Evolutionary conservation across 2,797 vertebrate genomes (phyloP).

Genomic region (Oophaga sylvatica): DNA sequence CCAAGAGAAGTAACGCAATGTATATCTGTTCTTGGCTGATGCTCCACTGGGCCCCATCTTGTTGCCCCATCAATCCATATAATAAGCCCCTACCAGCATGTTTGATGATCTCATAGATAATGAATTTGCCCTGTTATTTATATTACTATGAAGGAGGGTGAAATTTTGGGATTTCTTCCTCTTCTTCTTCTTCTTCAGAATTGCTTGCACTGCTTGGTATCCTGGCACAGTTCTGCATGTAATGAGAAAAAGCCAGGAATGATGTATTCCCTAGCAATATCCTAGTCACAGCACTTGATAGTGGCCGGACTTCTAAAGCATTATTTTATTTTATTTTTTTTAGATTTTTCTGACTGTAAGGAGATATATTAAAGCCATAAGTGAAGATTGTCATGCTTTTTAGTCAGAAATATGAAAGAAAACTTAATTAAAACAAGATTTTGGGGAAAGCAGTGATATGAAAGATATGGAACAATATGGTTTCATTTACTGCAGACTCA

Average conservation of each 20-base stretch:
- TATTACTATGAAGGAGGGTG: slow-evolving; percentile 69
- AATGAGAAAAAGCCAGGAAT: slow-evolving; percentile 63
- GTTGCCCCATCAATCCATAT: not conserved
- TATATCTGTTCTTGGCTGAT: not conserved
- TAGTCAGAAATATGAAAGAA: slow-evolving; percentile 78
- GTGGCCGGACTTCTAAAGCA: slow-evolving; percentile 71
- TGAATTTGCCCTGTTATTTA: slow-evolving; percentile 44
- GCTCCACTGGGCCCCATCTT: not conserved
- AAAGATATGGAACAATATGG: slow-evolving; percentile 79
- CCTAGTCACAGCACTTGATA: slow-evolving; percentile 72
- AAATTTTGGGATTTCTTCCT: slow-evolving; percentile 64
- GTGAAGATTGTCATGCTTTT: slow-evolving; percentile 79
- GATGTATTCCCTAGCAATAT: slow-evolving; percentile 66
- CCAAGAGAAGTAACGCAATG: not conserved
- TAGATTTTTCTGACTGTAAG: slow-evolving; percentile 76
- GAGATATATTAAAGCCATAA: slow-evolving; percentile 82
- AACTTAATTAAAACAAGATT: slow-evolving; percentile 81
- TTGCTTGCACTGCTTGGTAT: slow-evolving; percentile 60
- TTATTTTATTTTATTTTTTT: slow-evolving; percentile 70
- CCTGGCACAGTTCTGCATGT: slow-evolving; percentile 66
- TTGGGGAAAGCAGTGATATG: slow-evolving; percentile 74
- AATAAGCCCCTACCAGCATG: not conserved
- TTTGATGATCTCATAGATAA: slow-evolving; percentile 2
- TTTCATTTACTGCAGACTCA: slow-evolving; percentile 75
- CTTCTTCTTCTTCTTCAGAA: slow-evolving; percentile 58